Evolutionary conservation across 1,140 invertebrate genomes (phyloP).

Genomic region (Adoxophyes honmai): DNA sequence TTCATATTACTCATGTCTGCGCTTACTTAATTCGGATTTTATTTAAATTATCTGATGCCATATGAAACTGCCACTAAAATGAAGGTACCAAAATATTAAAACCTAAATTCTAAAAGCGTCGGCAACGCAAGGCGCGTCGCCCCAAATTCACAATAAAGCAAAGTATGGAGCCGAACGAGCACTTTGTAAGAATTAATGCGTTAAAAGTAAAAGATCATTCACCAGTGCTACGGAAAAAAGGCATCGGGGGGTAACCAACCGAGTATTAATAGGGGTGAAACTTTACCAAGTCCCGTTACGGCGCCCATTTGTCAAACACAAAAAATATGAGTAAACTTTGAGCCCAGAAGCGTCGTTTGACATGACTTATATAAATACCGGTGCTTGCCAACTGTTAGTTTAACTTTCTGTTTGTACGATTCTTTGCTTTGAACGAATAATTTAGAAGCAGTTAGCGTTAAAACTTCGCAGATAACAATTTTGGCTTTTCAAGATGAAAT

Average conservation of each 20-base stretch:
- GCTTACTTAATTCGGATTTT: too few species aligned
- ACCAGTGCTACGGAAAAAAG: constrained; percentile 4
- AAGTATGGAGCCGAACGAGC: neutral
- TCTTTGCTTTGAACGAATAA: constrained; percentile 21
- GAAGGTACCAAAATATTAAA: too few species aligned
- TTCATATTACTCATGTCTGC: too few species aligned
- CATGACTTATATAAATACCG: constrained; percentile 62
- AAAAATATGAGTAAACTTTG: constrained; percentile 46
- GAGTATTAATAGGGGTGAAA: constrained; percentile 48
- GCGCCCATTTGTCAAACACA: constrained; percentile 52
- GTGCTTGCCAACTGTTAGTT: constrained; percentile 31
- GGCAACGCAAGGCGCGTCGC: neutral
- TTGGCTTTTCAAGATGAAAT: too few species aligned
- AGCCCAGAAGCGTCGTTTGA: constrained; percentile 53
- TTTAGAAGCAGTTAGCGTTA: constrained; percentile 16
- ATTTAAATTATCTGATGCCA: too few species aligned
- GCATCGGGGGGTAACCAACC: constrained; percentile 32
- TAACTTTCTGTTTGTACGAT: constrained; percentile 31
- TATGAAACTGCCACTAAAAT: too few species aligned
- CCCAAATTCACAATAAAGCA: neutral
- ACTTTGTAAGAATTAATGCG: constrained; percentile 10
- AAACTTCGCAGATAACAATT: neutral
- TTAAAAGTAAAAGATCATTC: constrained; percentile 15
- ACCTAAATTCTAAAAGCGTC: too few species aligned
- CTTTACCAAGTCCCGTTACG: constrained; percentile 48